Evolutionary conservation across 2,113 vertebrate species (phyloP).

Genomic region (Tinamus guttatus): DNA sequence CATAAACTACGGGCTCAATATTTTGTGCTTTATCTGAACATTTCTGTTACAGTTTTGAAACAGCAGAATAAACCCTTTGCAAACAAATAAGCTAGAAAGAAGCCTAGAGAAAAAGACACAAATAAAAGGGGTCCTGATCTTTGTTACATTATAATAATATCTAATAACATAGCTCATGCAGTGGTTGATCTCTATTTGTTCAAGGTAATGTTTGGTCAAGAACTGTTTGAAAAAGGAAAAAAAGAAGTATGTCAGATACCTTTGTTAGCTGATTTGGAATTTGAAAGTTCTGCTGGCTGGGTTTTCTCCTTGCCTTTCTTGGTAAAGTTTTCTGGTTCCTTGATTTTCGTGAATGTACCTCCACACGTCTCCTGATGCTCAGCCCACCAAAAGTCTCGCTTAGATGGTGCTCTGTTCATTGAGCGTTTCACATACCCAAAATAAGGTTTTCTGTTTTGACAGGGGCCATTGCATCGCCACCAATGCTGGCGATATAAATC

Average conservation of each 20-base stretch:
- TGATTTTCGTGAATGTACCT: slow-evolving; percentile 90
- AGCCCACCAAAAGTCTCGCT: slow-evolving; percentile 91
- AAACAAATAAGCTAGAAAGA: background rate
- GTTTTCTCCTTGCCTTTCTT: slow-evolving; percentile 80
- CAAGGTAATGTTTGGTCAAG: background rate
- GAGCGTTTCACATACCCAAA: slow-evolving; percentile 93
- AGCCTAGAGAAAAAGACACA: background rate
- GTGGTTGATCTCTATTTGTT: accelerated
- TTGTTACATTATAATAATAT: background rate
- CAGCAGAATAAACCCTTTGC: background rate
- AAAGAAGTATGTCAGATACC: background rate
- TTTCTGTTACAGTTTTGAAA: background rate
- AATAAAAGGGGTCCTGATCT: background rate
- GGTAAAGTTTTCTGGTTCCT: slow-evolving; percentile 91
- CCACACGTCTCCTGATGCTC: slow-evolving; percentile 89
- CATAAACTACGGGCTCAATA: background rate
- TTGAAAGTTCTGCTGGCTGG: background rate
- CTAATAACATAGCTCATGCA: background rate
- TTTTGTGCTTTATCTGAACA: background rate
- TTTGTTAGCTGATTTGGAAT: background rate
- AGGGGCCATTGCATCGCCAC: slow-evolving; percentile 94
- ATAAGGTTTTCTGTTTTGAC: slow-evolving; percentile 84
- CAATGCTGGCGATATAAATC: slow-evolving; percentile 94
- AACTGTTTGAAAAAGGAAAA: background rate
- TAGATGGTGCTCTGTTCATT: slow-evolving; percentile 92